A percentile compares a stretch with the other conserved stretches of the same genome.
These are phyloP conservation scores for Tenthredo livida DNA, from an alignment of 2,888 invertebrate species.

Conservation along the genomic window DNA sequence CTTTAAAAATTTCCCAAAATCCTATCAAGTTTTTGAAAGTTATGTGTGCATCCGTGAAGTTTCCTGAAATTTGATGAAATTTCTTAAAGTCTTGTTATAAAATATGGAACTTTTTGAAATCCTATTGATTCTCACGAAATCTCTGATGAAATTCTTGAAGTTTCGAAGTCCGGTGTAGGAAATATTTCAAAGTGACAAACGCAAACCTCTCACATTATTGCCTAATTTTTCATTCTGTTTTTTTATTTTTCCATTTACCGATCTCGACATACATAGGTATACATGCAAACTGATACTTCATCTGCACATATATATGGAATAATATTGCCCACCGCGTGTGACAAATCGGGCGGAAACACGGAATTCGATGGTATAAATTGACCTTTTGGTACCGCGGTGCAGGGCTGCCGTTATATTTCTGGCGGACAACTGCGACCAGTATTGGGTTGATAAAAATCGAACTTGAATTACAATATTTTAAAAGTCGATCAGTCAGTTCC, in stretches of 20 bases:
- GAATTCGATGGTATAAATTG: neutral
- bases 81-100: neutral
- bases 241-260: neutral
- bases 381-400: neutral
- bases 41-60: neutral
- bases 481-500: conserved; percentile 7
- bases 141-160: neutral
- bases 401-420: neutral
- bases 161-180: neutral
- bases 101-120: too few relatives aligned
- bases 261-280: neutral
- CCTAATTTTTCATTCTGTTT: neutral
- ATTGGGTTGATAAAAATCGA: conserved; percentile 9
- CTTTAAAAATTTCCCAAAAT: neutral
- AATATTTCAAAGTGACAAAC: neutral
- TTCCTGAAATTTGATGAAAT: neutral
- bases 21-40: neutral
- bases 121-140: too few relatives aligned
- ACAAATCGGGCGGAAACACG: neutral
- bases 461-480: neutral
- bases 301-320: conserved; percentile 10
- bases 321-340: neutral
- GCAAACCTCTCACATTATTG: neutral
- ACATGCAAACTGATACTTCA: neutral
- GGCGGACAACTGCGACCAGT: neutral